phyloP scores from a whole-genome alignment of 2,797 vertebrate species.

The Eleutherodactylus coqui region DNA sequence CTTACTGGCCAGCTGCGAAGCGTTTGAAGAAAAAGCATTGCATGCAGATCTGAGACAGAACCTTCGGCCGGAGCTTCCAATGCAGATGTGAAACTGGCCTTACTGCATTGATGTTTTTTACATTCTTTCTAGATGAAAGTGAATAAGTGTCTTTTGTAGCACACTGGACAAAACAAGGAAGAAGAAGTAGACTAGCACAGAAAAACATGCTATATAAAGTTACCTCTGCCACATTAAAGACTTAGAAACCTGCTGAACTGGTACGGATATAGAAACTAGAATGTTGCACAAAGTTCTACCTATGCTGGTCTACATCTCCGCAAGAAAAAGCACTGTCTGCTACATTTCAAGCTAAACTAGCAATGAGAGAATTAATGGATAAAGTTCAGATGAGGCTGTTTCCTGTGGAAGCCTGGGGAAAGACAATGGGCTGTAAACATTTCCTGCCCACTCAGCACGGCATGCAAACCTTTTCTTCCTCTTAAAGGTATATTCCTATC shows the following conservation, averaged over 20 bases:
- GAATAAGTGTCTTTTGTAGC: not conserved
- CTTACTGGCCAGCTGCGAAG: too few relatives aligned
- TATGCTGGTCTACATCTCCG: not conserved
- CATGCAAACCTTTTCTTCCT: not conserved
- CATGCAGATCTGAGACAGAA: too few relatives aligned
- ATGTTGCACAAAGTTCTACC: not conserved
- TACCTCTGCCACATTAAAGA: not conserved
- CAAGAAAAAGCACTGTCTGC: not conserved
- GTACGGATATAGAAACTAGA: not conserved
- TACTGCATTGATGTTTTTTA: too few relatives aligned
- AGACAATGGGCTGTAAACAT: constrained; percentile 17
- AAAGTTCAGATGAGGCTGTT: not conserved
- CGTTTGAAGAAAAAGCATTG: too few relatives aligned
- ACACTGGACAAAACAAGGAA: not conserved
- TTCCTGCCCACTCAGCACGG: not conserved
- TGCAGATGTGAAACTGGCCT: too few relatives aligned
- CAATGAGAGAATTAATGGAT: not conserved
- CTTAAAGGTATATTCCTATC: not conserved
- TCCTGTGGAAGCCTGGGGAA: constrained; percentile 1
- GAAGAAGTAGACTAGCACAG: not conserved
- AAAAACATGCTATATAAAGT: not conserved
- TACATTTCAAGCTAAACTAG: not conserved
- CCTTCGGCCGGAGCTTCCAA: too few relatives aligned
- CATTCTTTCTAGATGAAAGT: not conserved
- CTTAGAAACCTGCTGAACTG: not conserved